These are phyloP conservation scores for Danio aesculapii DNA, from an alignment of 2,797 vertebrate species.

Conservation along the genomic window DNA sequence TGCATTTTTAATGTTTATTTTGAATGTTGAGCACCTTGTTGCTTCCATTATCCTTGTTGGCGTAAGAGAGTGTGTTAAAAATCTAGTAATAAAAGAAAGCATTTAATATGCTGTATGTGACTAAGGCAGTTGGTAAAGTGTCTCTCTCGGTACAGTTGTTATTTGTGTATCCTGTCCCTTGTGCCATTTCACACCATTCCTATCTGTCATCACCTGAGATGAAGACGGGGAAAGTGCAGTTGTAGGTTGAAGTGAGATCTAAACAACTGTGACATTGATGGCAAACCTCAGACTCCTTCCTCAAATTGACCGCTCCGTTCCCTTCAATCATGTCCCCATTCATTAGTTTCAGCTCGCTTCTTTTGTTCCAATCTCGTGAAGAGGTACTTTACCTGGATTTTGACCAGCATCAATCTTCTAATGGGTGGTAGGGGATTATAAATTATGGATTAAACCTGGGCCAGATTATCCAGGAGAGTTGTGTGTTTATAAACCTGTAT, in stretches of 20 bases:
- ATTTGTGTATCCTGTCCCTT: constrained; percentile 16
- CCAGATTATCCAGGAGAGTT: constrained; percentile 65
- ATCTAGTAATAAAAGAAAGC: not conserved
- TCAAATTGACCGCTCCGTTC: constrained; percentile 12
- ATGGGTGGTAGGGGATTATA: constrained; percentile 59
- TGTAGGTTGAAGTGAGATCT: constrained; percentile 35
- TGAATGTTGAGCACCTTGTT: not conserved
- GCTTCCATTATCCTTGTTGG: not conserved
- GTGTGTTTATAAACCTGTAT: constrained; percentile 36
- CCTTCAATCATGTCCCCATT: constrained; percentile 25
- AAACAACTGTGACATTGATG: constrained; percentile 50
- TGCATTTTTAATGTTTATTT: not conserved
- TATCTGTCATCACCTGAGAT: constrained; percentile 43
- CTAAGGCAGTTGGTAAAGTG: constrained; percentile 8
- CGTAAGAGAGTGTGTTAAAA: not conserved
- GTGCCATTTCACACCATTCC: constrained; percentile 46
- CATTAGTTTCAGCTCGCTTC: constrained; percentile 47
- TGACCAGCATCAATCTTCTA: constrained; percentile 62
- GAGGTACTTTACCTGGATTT: constrained; percentile 44
- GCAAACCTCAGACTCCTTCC: constrained; percentile 22
- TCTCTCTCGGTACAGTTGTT: not conserved
- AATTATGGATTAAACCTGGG: constrained; percentile 60
- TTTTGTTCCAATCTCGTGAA: constrained; percentile 48
- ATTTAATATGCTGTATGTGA: not conserved
- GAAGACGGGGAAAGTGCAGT: constrained; percentile 37